Evolutionary conservation across 2,888 invertebrate genomes (phyloP).

Genomic region (Xylophagus ater): DNA sequence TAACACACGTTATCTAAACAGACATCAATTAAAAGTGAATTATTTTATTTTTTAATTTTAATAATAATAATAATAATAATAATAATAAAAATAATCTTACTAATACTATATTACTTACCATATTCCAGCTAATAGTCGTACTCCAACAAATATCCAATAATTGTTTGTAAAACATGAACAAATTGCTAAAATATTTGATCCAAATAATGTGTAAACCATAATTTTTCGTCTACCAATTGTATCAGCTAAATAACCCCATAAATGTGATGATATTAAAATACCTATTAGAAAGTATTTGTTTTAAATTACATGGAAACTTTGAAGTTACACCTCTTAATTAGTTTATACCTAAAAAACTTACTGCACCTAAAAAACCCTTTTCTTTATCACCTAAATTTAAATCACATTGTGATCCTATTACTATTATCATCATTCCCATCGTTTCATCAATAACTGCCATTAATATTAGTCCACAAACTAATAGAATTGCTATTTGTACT

Average conservation of each 20-base stretch:
- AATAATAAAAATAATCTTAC: background rate
- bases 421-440: constrained; percentile 54
- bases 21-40: too few relatives aligned
- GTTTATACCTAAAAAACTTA: constrained; percentile 51
- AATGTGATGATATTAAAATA: constrained; percentile 46
- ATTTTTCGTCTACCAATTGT: constrained; percentile 42
- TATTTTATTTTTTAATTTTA: too few relatives aligned
- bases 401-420: constrained; percentile 61
- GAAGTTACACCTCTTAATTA: too few relatives aligned
- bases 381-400: constrained; percentile 45
- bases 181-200: constrained; percentile 41
- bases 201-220: constrained; percentile 40
- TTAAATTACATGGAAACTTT: background rate
- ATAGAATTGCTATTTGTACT: constrained; percentile 49
- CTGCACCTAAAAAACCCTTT: constrained; percentile 53
- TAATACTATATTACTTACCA: constrained; percentile 38
- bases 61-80: background rate
- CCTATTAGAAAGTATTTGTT: constrained; percentile 26
- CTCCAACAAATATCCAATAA: constrained; percentile 42
- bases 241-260: constrained; percentile 50
- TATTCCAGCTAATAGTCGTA: constrained; percentile 44
- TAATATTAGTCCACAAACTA: constrained; percentile 50
- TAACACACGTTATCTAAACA: too few relatives aligned
- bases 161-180: constrained; percentile 42
- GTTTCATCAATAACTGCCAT: constrained; percentile 61